These are phyloP conservation scores for Sclerurus mexicanus DNA, from an alignment of 2,113 vertebrate genomes.

Conservation along the genomic window DNA sequence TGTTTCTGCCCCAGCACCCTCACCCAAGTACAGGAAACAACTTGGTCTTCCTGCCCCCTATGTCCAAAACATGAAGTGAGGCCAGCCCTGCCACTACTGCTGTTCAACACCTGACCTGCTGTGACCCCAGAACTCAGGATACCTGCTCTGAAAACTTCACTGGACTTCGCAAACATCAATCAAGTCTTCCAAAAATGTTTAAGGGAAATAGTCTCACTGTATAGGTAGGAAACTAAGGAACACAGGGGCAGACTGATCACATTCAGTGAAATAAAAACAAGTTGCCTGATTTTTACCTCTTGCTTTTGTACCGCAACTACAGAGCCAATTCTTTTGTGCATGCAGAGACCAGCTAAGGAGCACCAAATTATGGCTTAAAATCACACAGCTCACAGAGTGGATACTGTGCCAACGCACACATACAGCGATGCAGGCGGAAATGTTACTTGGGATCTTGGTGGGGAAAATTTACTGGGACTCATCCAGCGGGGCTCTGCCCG, in stretches of 20 bases:
- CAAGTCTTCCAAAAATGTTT: background rate
- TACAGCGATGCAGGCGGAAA: background rate
- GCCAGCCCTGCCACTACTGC: background rate
- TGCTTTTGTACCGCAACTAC: background rate
- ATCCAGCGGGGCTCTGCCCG: background rate
- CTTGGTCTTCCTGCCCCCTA: fast-evolving
- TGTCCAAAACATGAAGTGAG: fast-evolving
- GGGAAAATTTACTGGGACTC: constrained; percentile 4
- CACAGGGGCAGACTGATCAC: background rate
- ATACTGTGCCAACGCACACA: constrained; percentile 37
- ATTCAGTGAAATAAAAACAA: background rate
- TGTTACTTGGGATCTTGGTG: constrained; percentile 3
- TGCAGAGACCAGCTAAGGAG: constrained; percentile 21
- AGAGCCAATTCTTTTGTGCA: background rate
- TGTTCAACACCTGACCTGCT: background rate
- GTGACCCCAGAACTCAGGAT: background rate
- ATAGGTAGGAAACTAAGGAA: background rate
- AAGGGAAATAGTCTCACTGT: background rate
- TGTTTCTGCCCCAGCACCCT: background rate
- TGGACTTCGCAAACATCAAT: background rate
- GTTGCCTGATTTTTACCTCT: background rate
- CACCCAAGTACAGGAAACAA: background rate
- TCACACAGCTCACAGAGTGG: background rate
- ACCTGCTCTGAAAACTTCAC: background rate
- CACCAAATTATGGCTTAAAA: constrained; percentile 29